phyloP scores from a whole-genome alignment of 1,140 invertebrate species.

The Drosophila mayri region DNA sequence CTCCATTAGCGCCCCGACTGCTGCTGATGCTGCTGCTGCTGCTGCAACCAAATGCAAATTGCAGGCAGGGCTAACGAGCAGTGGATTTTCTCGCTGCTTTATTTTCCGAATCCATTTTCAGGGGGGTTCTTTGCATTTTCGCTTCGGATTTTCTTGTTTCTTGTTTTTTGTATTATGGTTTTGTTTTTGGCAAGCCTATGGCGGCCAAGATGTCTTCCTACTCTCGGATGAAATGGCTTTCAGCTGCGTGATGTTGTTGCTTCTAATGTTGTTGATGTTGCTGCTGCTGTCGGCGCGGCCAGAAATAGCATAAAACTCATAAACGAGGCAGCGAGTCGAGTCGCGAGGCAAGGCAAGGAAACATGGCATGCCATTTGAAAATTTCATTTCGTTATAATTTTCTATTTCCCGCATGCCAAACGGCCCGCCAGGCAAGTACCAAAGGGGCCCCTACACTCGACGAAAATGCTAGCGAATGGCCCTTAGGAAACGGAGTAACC shows the following conservation, averaged over 20 bases:
- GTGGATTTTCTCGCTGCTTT: conserved; percentile 58
- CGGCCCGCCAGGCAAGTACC: conserved; percentile 63
- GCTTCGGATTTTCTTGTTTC: background rate
- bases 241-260: conserved; percentile 59
- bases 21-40: conserved; percentile 2
- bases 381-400: conserved; percentile 81
- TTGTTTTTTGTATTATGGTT: background rate
- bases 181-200: conserved; percentile 55
- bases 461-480: conserved; percentile 12
- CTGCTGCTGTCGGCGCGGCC: conserved; percentile 64
- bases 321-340: conserved; percentile 63
- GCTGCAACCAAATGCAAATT: conserved; percentile 72
- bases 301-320: conserved; percentile 83
- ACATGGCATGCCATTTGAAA: conserved; percentile 81
- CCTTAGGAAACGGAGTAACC: background rate
- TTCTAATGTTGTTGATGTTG: conserved; percentile 31
- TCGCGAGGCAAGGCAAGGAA: conserved; percentile 59
- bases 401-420: conserved; percentile 82
- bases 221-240: conserved; percentile 71
- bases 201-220: conserved; percentile 69
- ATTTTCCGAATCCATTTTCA: conserved; percentile 43
- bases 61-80: conserved; percentile 71
- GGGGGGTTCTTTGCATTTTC: conserved; percentile 7
- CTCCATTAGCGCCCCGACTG: conserved; percentile 62
- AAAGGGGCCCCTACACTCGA: conserved; percentile 54